These are phyloP conservation scores for Phalacrocorax aristotelis DNA, from an alignment of 2,113 vertebrate genomes.

Conservation along the genomic window DNA sequence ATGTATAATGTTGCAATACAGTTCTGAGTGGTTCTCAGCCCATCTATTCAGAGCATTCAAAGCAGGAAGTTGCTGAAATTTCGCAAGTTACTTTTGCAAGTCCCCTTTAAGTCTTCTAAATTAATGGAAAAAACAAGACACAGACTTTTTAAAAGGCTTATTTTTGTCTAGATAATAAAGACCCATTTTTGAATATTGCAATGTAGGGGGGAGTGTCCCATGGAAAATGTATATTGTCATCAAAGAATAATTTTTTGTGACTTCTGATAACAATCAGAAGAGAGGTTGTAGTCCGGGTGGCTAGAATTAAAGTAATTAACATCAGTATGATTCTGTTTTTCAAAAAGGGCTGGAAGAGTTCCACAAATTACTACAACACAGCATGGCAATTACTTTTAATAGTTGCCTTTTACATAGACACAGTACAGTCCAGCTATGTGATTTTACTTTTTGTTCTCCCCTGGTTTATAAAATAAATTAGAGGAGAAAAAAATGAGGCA, in stretches of 20 bases:
- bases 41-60: neutral
- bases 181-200: neutral
- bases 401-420: neutral
- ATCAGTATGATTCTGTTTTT: neutral
- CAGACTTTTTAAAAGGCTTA: neutral
- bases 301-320: neutral
- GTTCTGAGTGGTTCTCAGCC: neutral
- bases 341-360: neutral
- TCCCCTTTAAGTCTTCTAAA: neutral
- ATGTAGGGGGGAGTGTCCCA: rapidly evolving
- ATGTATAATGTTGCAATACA: neutral
- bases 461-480: neutral
- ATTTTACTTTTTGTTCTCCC: neutral
- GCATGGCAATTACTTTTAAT: neutral
- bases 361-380: neutral
- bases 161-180: neutral
- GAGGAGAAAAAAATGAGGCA: neutral
- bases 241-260: neutral
- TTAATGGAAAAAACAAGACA: neutral
- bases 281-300: neutral
- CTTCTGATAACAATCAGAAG: neutral
- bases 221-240: neutral
- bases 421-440: neutral
- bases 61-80: neutral
- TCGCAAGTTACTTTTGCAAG: neutral